Base-by-base conservation (phyloP, 2,888 invertebrate species). In the Caenorhabditis sulstoni region DNA sequence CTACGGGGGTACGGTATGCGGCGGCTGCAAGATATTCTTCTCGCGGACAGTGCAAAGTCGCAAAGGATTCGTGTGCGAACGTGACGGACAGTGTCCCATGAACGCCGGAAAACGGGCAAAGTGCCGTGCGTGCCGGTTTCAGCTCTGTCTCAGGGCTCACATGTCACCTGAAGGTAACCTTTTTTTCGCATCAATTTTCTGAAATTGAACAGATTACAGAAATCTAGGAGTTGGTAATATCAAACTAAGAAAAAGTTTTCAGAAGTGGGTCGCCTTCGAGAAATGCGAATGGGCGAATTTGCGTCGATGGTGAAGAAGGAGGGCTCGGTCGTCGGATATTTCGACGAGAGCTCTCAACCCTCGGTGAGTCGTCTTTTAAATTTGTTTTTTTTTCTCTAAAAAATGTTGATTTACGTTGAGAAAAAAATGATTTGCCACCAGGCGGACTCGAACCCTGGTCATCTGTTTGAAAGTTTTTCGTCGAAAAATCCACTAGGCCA, bases 361-460 rank as follows among this genome's bases (percentile, higher is more conserved):
- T 57, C 64, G 41, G 73, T 73, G 16, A 52, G 73, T 49, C 3
- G 29, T 29, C 7, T 29, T 29, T 5, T 5, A 29, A 29, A 29
- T 29, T 29, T 29, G 3, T 29, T 29, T 3, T 29, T 29, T 5
- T 29, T 29, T 29, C 7, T 29, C 4, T 29, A 5, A 5, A 29
- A 29, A 29, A 7, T 29, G 29, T 7, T n/a, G n/a, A n/a, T n/a
- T n/a, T n/a, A n/a, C n/a, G n/a, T n/a, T n/a, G n/a, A n/a, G n/a
- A 49, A 37, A 64, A 64, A 64, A 53, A 7, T 5, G n/a, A n/a
- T 81, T 81, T 77, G 77, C 81, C 77, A 76, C 77, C 81, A 82
- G 79, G 81, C 81, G 82, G 82, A 78, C 80, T 82, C 78, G 84
- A 83, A 84, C 79, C 79, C 80, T 79, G 79, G 81, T 79, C 79